Percentiles rank a stretch among this genome's conserved stretches.
Evolutionary conservation across 2,888 invertebrate species (phyloP).

Genomic region (Tinea semifulvella): DNA sequence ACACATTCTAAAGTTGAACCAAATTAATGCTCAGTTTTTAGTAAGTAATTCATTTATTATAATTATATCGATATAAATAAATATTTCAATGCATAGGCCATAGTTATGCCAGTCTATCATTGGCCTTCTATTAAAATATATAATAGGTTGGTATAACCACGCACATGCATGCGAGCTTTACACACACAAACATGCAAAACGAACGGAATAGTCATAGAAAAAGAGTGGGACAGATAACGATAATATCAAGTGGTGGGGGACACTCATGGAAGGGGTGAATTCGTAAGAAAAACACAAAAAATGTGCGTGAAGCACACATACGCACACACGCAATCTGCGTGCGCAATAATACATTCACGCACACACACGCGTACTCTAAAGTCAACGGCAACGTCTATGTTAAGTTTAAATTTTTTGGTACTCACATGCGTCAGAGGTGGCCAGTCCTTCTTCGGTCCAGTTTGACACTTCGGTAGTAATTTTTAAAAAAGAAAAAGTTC

Average conservation of each 20-base stretch:
- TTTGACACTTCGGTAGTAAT: conserved; percentile 65
- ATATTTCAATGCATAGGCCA: neutral
- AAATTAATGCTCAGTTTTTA: too few relatives aligned
- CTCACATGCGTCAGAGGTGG: conserved; percentile 65
- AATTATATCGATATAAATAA: neutral
- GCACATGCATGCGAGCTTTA: conserved; percentile 37
- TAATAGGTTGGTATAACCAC: conserved; percentile 53
- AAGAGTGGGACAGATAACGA: conserved; percentile 62
- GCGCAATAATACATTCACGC: conserved; percentile 24
- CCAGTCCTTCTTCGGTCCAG: conserved; percentile 62
- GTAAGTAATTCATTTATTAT: neutral
- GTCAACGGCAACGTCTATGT: conserved; percentile 36
- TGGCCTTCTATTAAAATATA: conserved; percentile 63
- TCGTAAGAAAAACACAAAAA: conserved; percentile 57
- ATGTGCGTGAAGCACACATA: conserved; percentile 59
- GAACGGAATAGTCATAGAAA: conserved; percentile 50
- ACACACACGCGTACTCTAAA: conserved; percentile 34
- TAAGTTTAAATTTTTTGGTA: conserved; percentile 23
- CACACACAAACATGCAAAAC: conserved; percentile 38
- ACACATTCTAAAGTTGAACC: too few relatives aligned
- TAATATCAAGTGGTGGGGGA: conserved; percentile 24
- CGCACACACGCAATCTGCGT: conserved; percentile 27
- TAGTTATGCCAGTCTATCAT: conserved; percentile 30
- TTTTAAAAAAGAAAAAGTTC: conserved; percentile 53
- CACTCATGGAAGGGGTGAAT: conserved; percentile 35